Evolutionary conservation across 2,113 vertebrate genomes (phyloP).

Genomic region (Sturnus vulgaris): DNA sequence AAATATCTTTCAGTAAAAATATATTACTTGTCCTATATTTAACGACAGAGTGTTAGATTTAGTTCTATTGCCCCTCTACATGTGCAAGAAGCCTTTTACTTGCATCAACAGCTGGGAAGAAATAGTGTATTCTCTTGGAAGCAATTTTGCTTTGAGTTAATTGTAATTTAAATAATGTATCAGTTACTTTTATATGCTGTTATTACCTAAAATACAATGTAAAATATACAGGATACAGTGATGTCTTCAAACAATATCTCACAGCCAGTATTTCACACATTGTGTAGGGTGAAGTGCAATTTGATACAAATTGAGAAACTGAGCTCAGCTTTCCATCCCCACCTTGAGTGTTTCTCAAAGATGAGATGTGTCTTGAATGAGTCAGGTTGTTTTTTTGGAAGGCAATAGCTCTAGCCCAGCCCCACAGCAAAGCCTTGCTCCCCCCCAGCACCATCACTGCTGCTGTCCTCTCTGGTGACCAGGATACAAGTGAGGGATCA

Average conservation of each 20-base stretch:
- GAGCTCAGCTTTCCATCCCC: neutral
- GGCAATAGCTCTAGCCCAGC: neutral
- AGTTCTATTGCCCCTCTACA: neutral
- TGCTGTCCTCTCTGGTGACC: neutral
- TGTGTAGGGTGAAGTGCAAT: neutral
- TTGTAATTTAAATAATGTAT: neutral
- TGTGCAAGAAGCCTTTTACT: neutral
- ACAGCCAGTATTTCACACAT: neutral
- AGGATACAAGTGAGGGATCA: neutral
- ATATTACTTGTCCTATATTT: neutral
- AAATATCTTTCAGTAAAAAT: neutral
- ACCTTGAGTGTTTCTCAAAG: neutral
- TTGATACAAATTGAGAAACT: neutral
- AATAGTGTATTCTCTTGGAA: neutral
- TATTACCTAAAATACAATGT: neutral
- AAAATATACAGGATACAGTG: neutral
- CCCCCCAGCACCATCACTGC: neutral
- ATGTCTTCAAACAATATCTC: neutral
- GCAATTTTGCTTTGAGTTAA: neutral
- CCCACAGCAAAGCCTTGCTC: neutral
- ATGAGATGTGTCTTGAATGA: neutral
- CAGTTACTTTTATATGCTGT: neutral
- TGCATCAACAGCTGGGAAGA: neutral
- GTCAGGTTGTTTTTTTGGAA: neutral
- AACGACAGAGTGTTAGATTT: neutral